Conservation (phyloP, 1,140 invertebrate genomes). For the Zeugodacus cucurbitae region DNA sequence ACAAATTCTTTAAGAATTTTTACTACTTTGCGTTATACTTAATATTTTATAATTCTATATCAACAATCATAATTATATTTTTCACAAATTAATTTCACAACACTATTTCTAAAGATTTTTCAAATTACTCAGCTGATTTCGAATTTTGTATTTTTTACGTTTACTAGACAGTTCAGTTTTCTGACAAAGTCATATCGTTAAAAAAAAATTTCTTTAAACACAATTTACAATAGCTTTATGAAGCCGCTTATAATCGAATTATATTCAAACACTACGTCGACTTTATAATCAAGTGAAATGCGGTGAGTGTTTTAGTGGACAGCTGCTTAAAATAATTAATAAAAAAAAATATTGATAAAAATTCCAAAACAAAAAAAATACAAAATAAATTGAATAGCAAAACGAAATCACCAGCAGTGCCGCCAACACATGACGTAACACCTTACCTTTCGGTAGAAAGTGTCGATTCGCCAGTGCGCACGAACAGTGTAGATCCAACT, state of each 20-base stretch:
- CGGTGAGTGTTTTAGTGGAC: not conserved
- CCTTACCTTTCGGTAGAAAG: not conserved
- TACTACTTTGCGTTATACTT: too few species aligned
- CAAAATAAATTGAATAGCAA: not conserved
- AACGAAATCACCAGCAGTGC: not conserved
- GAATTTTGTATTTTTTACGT: not conserved
- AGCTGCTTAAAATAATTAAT: not conserved
- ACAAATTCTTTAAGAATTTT: too few species aligned
- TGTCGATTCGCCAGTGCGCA: not conserved
- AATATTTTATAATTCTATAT: too few species aligned
- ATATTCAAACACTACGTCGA: not conserved
- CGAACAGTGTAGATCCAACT: not conserved
- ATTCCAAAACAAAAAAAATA: not conserved
- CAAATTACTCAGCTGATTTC: not conserved
- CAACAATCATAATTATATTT: too few species aligned
- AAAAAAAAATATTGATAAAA: not conserved
- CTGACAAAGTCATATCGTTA: too few species aligned
- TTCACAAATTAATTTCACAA: too few species aligned
- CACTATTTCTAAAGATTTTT: too few species aligned
- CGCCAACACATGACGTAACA: not conserved
- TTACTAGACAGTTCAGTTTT: too few species aligned
- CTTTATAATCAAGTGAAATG: not conserved
- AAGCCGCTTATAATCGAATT: not conserved
- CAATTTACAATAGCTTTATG: not conserved
- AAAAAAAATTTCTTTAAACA: too few species aligned